Percentiles rank a stretch among this genome's conserved stretches.
Conservation (phyloP, 1,140 invertebrate genomes). For the Zophobas atratus region DNA sequence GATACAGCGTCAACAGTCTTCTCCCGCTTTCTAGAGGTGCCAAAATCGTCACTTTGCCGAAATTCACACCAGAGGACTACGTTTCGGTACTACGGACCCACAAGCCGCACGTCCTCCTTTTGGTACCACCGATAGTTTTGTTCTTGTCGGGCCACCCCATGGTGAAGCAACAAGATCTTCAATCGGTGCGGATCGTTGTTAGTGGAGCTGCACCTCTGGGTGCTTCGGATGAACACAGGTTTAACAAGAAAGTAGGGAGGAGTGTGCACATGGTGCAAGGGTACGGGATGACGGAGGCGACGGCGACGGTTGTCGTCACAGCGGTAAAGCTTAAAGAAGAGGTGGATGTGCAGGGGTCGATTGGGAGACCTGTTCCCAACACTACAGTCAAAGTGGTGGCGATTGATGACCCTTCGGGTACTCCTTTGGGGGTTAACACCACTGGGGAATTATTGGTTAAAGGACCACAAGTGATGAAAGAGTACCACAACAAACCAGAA, state of each 20-base stretch:
- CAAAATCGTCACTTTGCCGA: conserved; percentile 81
- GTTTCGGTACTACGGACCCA: conserved; percentile 73
- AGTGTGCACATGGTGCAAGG: conserved; percentile 68
- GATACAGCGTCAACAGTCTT: conserved; percentile 74
- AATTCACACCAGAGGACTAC: conserved; percentile 80
- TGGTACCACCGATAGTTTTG: conserved; percentile 77
- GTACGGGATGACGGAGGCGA: conserved; percentile 79
- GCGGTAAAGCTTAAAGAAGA: conserved; percentile 65
- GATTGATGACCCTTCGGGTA: conserved; percentile 71
- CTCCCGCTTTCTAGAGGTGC: conserved; percentile 75
- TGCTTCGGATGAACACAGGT: conserved; percentile 72
- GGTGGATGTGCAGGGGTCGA: conserved; percentile 69
- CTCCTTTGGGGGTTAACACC: conserved; percentile 69
- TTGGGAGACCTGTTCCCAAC: conserved; percentile 74
- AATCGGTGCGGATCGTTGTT: conserved; percentile 71
- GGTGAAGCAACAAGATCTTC: conserved; percentile 74
- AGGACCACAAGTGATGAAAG: conserved; percentile 81
- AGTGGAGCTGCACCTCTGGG: conserved; percentile 83
- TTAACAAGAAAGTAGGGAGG: conserved; percentile 68
- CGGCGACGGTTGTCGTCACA: conserved; percentile 67
- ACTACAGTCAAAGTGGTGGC: conserved; percentile 78
- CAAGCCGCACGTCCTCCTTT: conserved; percentile 72
- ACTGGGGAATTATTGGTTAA: conserved; percentile 77
- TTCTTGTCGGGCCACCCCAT: conserved; percentile 78
- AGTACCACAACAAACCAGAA: conserved; percentile 79